Percentiles rank a stretch among this genome's conserved stretches.
phyloP scores from a whole-genome alignment of 2,888 invertebrate genomes.

The Lissocephala sabroskyi region DNA sequence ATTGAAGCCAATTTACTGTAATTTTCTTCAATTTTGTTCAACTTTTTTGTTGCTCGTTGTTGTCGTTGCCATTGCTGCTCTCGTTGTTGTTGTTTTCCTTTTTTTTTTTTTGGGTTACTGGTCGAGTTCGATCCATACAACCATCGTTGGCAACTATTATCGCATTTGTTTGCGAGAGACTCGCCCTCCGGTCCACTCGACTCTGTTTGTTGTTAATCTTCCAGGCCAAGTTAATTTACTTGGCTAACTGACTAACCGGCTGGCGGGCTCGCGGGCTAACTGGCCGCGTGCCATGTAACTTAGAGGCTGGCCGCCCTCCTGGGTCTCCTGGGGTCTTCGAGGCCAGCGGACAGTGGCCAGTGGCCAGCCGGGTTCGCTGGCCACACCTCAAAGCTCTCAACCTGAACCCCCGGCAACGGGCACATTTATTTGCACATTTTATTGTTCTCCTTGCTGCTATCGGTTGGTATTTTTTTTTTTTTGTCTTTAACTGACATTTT shows the following conservation, averaged over 20 bases:
- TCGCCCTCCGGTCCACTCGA: too few relatives aligned
- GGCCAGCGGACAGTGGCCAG: neutral
- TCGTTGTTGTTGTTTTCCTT: conserved; percentile 5
- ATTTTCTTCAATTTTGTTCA: conserved; percentile 68
- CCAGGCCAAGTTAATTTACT: conserved; percentile 31
- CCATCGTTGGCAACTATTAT: too few relatives aligned
- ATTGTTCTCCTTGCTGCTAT: conserved; percentile 7
- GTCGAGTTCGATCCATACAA: conserved; percentile 54
- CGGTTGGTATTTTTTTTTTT: neutral
- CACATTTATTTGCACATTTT: conserved; percentile 10
- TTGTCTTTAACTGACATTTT: conserved; percentile 14
- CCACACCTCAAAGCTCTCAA: conserved; percentile 26
- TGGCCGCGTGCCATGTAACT: conserved; percentile 21
- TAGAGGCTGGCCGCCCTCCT: neutral
- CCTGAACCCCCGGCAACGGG: too few relatives aligned
- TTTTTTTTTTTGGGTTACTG: conserved; percentile 35
- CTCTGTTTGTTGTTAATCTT: conserved; percentile 23
- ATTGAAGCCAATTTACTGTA: conserved; percentile 72
- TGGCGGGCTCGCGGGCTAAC: too few relatives aligned
- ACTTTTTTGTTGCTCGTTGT: conserved; percentile 36
- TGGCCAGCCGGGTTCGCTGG: conserved; percentile 10
- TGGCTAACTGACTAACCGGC: conserved; percentile 7
- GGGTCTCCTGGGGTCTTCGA: too few relatives aligned
- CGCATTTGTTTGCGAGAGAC: too few relatives aligned
- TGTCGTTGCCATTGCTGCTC: conserved; percentile 11